A percentile compares a stretch with the other conserved stretches of the same genome.
Conservation (phyloP, 2,888 invertebrate genomes). For the Peribatodes rhomboidaria region DNA sequence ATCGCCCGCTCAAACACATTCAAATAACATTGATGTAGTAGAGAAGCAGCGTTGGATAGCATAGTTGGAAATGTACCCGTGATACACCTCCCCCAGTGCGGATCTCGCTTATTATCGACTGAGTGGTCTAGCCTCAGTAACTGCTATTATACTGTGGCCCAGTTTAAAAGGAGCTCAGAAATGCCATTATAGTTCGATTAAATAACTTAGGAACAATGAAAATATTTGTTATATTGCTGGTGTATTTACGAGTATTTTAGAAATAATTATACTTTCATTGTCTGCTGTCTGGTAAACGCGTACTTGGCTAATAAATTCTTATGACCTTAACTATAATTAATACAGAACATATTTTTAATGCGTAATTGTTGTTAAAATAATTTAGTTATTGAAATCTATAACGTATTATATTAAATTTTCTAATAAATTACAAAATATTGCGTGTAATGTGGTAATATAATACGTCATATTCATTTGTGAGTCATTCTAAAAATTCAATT, state of each 20-base stretch:
- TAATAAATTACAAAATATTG: no score
- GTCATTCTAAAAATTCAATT: no score
- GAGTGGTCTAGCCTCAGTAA: neutral
- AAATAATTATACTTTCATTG: conserved; percentile 1
- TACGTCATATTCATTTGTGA: no score
- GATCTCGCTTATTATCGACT: conserved; percentile 16
- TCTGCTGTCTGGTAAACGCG: neutral
- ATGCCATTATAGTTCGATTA: neutral
- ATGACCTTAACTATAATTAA: neutral
- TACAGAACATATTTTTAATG: no score
- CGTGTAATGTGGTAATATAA: no score
- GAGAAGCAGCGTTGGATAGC: conserved; percentile 12
- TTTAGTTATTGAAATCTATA: no score
- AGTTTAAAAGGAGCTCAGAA: conserved; percentile 13
- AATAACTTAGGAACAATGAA: conserved; percentile 19
- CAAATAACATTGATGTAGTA: conserved; percentile 2
- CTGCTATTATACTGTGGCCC: neutral
- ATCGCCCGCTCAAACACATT: conserved; percentile 9
- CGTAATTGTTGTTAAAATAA: no score
- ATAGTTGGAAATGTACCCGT: neutral
- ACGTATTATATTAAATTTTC: no score
- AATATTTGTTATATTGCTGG: conserved; percentile 14
- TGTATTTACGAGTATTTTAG: neutral
- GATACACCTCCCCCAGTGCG: neutral
- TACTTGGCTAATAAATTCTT: neutral